Conservation (phyloP, 2,888 invertebrate species). For the Mythimna lalbum region DNA sequence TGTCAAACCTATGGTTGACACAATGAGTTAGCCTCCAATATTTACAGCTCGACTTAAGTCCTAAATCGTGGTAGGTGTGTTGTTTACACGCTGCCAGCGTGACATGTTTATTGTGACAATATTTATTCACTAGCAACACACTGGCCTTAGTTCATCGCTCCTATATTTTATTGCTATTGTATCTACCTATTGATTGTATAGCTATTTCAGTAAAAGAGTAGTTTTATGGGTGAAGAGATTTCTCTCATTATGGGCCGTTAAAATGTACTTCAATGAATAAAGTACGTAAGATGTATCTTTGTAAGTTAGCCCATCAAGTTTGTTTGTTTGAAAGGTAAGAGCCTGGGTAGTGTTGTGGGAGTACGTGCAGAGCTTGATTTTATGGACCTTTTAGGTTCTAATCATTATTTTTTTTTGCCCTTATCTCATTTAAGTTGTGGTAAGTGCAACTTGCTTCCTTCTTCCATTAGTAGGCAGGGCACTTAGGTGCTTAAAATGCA, state of each 20-base stretch:
- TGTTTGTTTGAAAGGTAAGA: background rate
- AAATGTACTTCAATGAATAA: background rate
- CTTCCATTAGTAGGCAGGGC: too few species aligned
- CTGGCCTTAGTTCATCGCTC: conserved; percentile 26
- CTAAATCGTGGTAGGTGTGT: conserved; percentile 57
- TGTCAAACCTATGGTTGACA: conserved; percentile 10
- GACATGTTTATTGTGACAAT: conserved; percentile 59
- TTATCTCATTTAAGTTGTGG: background rate
- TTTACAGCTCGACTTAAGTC: conserved; percentile 43
- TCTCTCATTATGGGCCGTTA: conserved; percentile 27
- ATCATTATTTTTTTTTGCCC: background rate
- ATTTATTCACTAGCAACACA: conserved; percentile 45
- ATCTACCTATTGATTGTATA: conserved; percentile 43
- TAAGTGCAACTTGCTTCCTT: background rate
- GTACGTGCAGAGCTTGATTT: background rate
- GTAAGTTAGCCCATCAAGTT: background rate
- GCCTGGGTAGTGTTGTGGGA: background rate
- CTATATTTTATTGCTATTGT: conserved; percentile 45
- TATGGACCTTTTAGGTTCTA: too few species aligned
- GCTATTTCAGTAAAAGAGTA: conserved; percentile 23
- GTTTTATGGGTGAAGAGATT: conserved; percentile 18
- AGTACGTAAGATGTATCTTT: background rate
- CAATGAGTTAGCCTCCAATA: conserved; percentile 21
- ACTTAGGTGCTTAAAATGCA: too few species aligned
- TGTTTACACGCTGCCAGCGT: conserved; percentile 51